Percentiles rank a stretch among this genome's conserved stretches.
phyloP scores from a whole-genome alignment of 2,888 invertebrate species.

The Sinhomidia bicolor region DNA sequence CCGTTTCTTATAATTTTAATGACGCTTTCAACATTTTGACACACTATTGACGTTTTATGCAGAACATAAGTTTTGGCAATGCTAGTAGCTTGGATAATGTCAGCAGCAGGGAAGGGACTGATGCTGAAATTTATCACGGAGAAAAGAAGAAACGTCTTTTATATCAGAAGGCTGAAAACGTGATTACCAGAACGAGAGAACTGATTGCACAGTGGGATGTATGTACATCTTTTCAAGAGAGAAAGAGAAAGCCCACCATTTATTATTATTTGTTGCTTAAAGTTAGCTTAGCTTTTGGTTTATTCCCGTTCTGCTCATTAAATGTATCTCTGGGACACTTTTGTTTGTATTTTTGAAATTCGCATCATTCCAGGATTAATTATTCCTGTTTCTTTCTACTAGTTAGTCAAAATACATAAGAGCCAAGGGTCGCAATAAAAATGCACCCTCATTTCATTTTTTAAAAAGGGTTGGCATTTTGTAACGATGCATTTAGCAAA shows the following conservation, averaged over 20 bases:
- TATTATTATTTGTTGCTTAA: conserved; percentile 46
- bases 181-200: conserved; percentile 59
- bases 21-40: not conserved
- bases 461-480: conserved; percentile 62
- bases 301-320: conserved; percentile 67
- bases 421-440: not conserved
- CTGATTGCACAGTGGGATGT: conserved; percentile 67
- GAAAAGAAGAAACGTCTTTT: conserved; percentile 42
- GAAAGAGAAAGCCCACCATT: conserved; percentile 52
- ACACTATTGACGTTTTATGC: not conserved
- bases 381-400: conserved; percentile 75
- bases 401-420: conserved; percentile 29
- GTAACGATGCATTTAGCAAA: conserved; percentile 55
- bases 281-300: conserved; percentile 46
- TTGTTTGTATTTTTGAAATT: conserved; percentile 71
- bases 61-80: not conserved
- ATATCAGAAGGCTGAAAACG: conserved; percentile 65
- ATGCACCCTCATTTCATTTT: not conserved
- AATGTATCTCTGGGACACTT: conserved; percentile 74
- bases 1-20: not conserved
- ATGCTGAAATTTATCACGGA: not conserved
- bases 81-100: conserved; percentile 22
- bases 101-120: conserved; percentile 45
- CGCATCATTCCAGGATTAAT: conserved; percentile 65
- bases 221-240: conserved; percentile 38